Percentiles rank a stretch among this genome's conserved stretches.
These are phyloP conservation scores for Cricetomys ansorgei DNA, from an alignment of 2,113 vertebrate species.

Conservation along the genomic window DNA sequence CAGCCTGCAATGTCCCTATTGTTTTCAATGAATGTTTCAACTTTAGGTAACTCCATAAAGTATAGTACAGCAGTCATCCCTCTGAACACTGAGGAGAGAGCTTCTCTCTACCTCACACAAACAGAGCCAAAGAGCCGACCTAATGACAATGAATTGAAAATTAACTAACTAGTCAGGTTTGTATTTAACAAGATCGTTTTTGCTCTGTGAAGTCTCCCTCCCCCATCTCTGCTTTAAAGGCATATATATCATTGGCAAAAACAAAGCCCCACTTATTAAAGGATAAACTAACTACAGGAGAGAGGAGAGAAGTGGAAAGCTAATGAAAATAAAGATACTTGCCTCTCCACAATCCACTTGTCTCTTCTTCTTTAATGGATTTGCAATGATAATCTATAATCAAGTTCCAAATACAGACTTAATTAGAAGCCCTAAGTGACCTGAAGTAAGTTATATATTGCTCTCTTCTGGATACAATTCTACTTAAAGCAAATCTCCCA, in stretches of 20 bases:
- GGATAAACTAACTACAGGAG: conserved; percentile 55
- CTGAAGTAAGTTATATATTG: conserved; percentile 47
- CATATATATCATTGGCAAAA: conserved; percentile 16
- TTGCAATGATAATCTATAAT: conserved; percentile 57
- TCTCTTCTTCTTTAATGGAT: conserved; percentile 64
- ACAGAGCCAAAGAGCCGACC: neutral
- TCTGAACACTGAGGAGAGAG: neutral
- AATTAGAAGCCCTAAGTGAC: conserved; percentile 59
- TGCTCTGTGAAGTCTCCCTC: conserved; percentile 31
- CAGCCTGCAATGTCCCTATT: neutral
- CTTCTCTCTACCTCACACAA: neutral
- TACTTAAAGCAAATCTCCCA: conserved; percentile 43
- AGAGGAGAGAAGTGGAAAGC: neutral
- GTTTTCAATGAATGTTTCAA: neutral
- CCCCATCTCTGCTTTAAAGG: conserved; percentile 40
- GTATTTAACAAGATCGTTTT: conserved; percentile 37
- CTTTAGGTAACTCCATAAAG: neutral
- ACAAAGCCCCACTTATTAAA: conserved; percentile 42
- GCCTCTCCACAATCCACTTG: conserved; percentile 50
- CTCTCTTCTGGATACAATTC: conserved; percentile 14
- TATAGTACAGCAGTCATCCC: neutral
- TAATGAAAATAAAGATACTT: conserved; percentile 65
- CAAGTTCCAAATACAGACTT: conserved; percentile 53
- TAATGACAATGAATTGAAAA: conserved; percentile 44
- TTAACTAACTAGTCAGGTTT: conserved; percentile 48